A percentile compares a stretch with the other conserved stretches of the same genome.
These are phyloP conservation scores for Rhagologus leucostigma DNA, from an alignment of 2,113 vertebrate genomes.

Conservation along the genomic window DNA sequence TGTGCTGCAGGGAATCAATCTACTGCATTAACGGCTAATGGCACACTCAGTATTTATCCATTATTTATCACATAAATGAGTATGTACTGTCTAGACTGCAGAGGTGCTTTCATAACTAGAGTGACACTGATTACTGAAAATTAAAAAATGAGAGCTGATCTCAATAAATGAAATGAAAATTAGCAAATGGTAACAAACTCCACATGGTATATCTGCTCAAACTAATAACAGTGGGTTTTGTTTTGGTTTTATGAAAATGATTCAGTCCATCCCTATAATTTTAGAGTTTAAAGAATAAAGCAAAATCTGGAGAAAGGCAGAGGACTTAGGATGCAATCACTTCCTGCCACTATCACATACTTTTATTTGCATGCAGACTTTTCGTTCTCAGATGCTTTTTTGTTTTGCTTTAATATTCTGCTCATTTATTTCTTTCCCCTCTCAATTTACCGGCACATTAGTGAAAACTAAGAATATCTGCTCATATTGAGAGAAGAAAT, in stretches of 20 bases:
- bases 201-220: background rate
- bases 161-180: constrained; percentile 59
- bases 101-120: constrained; percentile 51
- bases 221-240: background rate
- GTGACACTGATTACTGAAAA: constrained; percentile 55
- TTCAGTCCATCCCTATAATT: background rate
- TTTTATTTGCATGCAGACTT: background rate
- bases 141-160: constrained; percentile 52
- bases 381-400: background rate
- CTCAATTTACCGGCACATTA: background rate
- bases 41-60: constrained; percentile 62
- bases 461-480: constrained; percentile 9
- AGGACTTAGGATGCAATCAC: background rate
- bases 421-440: background rate
- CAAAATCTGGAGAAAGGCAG: background rate
- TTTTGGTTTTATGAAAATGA: background rate
- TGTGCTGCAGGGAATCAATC: constrained; percentile 49
- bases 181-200: constrained; percentile 29
- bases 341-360: background rate
- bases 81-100: constrained; percentile 60
- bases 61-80: constrained; percentile 71
- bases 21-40: constrained; percentile 58
- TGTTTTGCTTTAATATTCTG: background rate
- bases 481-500: background rate
- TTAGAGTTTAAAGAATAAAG: background rate